These are phyloP conservation scores for Knipowitschia caucasica DNA, from an alignment of 2,797 vertebrate species.

Conservation along the genomic window DNA sequence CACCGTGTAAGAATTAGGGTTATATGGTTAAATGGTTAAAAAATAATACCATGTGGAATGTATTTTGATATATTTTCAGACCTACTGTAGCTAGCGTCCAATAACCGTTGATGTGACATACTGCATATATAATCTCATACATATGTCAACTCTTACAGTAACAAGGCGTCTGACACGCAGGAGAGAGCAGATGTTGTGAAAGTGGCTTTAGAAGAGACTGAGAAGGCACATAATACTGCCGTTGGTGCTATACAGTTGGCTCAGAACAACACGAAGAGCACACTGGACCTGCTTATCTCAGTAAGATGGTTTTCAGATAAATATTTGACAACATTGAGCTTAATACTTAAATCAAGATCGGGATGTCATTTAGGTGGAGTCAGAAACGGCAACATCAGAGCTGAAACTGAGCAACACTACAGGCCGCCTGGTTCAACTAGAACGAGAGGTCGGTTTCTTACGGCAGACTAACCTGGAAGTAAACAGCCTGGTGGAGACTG, in stretches of 20 bases:
- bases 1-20: too few species aligned
- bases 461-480: slow-evolving; percentile 77
- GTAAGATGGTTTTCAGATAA: slow-evolving; percentile 53
- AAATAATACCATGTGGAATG: too few species aligned
- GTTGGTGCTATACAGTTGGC: slow-evolving; percentile 83
- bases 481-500: slow-evolving; percentile 53
- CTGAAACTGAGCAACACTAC: slow-evolving; percentile 84
- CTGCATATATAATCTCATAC: not conserved
- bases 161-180: slow-evolving; percentile 79
- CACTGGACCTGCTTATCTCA: slow-evolving; percentile 79
- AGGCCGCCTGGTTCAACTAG: slow-evolving; percentile 79
- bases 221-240: slow-evolving; percentile 81
- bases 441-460: slow-evolving; percentile 80
- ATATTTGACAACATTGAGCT: not conserved
- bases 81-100: too few species aligned
- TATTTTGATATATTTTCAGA: too few species aligned
- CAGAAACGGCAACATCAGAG: slow-evolving; percentile 84
- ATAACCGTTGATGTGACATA: not conserved
- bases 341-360: not conserved
- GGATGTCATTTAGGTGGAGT: slow-evolving; percentile 79
- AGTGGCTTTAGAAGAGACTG: slow-evolving; percentile 82
- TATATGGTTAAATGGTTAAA: too few species aligned
- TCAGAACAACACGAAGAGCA: slow-evolving; percentile 81
- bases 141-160: slow-evolving; percentile 61
- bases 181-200: slow-evolving; percentile 77